phyloP scores from a whole-genome alignment of 2,888 invertebrate species.

The Diadromus collaris region DNA sequence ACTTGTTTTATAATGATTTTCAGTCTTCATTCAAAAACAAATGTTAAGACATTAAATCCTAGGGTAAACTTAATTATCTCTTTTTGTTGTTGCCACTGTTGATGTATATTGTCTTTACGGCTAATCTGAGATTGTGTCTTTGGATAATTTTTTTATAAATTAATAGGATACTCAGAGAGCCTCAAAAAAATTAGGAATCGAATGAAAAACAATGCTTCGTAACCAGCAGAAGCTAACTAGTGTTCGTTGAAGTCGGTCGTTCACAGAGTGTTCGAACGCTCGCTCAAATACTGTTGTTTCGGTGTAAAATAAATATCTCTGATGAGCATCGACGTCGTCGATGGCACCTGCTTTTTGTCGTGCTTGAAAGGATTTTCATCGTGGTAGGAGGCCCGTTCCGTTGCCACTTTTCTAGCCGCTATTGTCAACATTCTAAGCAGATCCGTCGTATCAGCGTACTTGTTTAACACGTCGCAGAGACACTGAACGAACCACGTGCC shows the following conservation, averaged over 20 bases:
- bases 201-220: background rate
- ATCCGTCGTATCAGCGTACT: slow-evolving; percentile 80
- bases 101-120: background rate
- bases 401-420: slow-evolving; percentile 81
- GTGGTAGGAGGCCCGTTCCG: slow-evolving; percentile 80
- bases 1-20: background rate
- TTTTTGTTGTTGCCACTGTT: too few species aligned
- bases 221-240: background rate
- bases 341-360: slow-evolving; percentile 81
- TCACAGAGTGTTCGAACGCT: background rate
- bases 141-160: background rate
- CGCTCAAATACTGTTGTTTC: slow-evolving; percentile 53
- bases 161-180: background rate
- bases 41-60: background rate
- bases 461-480: slow-evolving; percentile 80
- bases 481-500: slow-evolving; percentile 84
- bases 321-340: slow-evolving; percentile 81
- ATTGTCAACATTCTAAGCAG: slow-evolving; percentile 82
- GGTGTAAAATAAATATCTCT: slow-evolving; percentile 76
- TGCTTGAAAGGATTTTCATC: slow-evolving; percentile 67
- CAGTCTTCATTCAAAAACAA: background rate
- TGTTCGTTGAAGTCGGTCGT: background rate
- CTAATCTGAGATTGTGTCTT: background rate
- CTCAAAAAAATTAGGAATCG: background rate
- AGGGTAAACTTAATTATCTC: too few species aligned